These are phyloP conservation scores for Meandrina meandrites DNA, from an alignment of 92 coral and sea anemone species.

Conservation along the genomic window DNA sequence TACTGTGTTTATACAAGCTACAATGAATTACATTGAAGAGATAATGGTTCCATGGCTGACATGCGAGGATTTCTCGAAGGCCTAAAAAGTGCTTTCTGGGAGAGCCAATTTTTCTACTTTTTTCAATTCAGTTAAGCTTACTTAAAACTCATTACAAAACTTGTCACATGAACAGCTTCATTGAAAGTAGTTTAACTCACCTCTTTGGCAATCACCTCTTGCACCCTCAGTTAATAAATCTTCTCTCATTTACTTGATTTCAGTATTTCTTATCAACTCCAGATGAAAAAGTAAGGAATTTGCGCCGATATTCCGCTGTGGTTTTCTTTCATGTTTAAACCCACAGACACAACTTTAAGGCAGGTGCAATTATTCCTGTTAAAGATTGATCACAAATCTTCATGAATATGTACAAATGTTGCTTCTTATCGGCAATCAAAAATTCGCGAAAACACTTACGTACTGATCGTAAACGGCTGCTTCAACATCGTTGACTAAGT, in stretches of 20 bases:
- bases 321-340: neutral
- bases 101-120: neutral
- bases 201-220: neutral
- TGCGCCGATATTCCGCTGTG: neutral
- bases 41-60: neutral
- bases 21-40: neutral
- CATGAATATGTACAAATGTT: constrained; percentile 13
- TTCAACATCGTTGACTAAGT: neutral
- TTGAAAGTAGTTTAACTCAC: constrained; percentile 8
- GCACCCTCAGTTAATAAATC: neutral
- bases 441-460: constrained; percentile 3
- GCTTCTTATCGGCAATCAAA: constrained; percentile 8
- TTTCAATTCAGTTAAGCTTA: neutral
- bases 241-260: neutral
- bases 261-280: neutral
- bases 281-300: neutral
- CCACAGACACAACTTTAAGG: neutral
- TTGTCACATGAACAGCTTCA: neutral
- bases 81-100: neutral
- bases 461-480: neutral
- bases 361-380: constrained; percentile 20
- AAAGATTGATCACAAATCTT: neutral
- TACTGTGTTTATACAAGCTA: neutral
- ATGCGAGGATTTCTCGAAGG: neutral
- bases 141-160: neutral